Base-by-base conservation (phyloP, 2,797 vertebrate genomes). In the Chrosomus eos region DNA sequence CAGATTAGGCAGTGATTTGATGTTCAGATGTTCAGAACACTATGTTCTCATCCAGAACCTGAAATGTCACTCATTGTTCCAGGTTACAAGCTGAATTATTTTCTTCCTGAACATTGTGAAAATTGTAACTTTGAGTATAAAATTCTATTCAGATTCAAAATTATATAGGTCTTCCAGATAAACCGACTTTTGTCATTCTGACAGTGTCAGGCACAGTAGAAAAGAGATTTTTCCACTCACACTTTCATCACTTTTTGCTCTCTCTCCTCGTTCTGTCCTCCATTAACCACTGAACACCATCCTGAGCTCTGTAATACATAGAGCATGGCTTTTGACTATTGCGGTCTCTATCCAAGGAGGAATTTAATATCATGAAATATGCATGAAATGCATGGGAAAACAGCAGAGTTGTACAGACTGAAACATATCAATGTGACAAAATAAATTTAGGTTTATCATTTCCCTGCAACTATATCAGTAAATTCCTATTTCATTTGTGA, bases 351-450 rank as follows among this genome's bases (percentile, higher is more conserved):
- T 72, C 67, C 36, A 68, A 68, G 62, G 60, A 76, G 60, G 48
- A 67, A 23, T 74, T 85, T 81, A 58, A 73, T 70, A 77, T 86
- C 68, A 87, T 87, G 80, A 80, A 83, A 83, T 87, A 87, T 80
- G 53, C 77, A 87, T 85, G 80, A 82, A 88, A 85, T 84, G 67
- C 73, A 86, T 84, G 67, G 36, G 58, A 38, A 85, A 85, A 83
- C 68, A 74, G 67, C 71, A 33, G 38, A 28, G 68, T 53, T 74
- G 38, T 55, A 79, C 31, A 16, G 48, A 60, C 38, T 60, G 33
- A 71, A 84, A 62, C 26, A 62, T 23, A 83, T 77, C 19, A 68
- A 26, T 70, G 33, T 68, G 74, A 84, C 82, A 33, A 21, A 84
- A 84, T 68, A 43, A 36, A 83, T 83, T 16, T 70, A n/a, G 62